phyloP scores from a whole-genome alignment of 2,797 vertebrate genomes.

The Atherinosoma microstoma region DNA sequence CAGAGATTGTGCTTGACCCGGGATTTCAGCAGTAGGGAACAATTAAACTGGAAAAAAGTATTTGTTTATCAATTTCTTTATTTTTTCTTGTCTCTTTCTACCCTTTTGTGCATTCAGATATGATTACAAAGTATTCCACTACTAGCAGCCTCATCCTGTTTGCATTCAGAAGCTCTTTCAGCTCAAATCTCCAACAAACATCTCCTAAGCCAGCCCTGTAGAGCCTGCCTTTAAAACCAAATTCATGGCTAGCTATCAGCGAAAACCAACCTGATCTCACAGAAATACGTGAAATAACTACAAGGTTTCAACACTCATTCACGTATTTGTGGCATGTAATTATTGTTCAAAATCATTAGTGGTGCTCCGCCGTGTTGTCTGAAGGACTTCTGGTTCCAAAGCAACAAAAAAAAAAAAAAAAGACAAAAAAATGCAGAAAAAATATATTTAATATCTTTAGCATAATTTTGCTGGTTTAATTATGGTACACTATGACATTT shows the following conservation, averaged over 20 bases:
- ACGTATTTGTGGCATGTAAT: no score
- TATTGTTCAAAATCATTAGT: no score
- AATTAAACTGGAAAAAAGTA: not conserved
- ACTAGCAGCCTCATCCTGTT: not conserved
- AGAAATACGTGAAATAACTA: no score
- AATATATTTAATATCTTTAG: no score
- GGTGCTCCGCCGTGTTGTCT: no score
- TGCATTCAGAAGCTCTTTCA: not conserved
- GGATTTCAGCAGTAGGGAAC: slow-evolving; percentile 40
- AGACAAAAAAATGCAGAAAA: no score
- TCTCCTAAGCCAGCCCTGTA: not conserved
- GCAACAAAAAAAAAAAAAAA: no score
- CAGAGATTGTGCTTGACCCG: slow-evolving; percentile 52
- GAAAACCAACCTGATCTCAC: no score
- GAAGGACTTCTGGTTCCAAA: no score
- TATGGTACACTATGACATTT: no score
- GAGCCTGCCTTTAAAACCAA: not conserved
- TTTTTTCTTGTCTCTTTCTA: slow-evolving; percentile 5
- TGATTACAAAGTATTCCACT: not conserved
- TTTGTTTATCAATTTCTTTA: not conserved
- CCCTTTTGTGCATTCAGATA: not conserved
- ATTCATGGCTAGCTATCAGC: not conserved
- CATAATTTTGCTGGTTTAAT: no score
- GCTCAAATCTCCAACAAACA: not conserved
- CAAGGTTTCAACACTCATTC: no score